phyloP scores from a whole-genome alignment of 30 jellyfish, hydroid and myxozoan genomes.

The Aurelia coerulea region DNA sequence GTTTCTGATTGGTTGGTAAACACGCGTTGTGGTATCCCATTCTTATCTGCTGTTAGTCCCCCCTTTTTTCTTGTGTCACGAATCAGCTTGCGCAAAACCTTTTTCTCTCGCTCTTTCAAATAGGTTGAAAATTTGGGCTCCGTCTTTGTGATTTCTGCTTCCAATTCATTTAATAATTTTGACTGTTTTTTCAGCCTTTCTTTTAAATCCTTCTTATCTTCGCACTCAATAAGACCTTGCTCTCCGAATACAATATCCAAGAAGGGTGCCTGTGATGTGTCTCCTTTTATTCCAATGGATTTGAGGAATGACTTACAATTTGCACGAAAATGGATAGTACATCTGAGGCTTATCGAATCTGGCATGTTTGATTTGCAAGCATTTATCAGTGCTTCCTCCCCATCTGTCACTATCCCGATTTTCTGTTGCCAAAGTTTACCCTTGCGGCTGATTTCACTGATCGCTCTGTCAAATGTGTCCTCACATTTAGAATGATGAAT shows the following conservation, averaged over 20 bases:
- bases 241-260: neutral
- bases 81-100: neutral
- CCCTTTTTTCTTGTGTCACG: neutral
- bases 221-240: neutral
- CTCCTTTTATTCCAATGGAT: neutral
- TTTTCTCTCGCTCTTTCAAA: neutral
- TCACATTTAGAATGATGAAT: neutral
- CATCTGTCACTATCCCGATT: slow-evolving; percentile 4
- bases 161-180: neutral
- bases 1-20: neutral
- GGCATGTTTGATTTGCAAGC: neutral
- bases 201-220: neutral
- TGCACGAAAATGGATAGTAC: neutral
- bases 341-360: neutral
- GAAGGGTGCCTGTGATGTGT: neutral
- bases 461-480: neutral
- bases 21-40: neutral
- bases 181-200: neutral
- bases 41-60: neutral
- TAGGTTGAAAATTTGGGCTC: neutral
- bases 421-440: neutral
- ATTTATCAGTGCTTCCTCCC: neutral
- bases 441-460: neutral
- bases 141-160: neutral
- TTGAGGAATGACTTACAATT: neutral